Percentiles rank a stretch among this genome's conserved stretches.
phyloP scores from a whole-genome alignment of 2,797 vertebrate species.

The Vespertilio murinus region DNA sequence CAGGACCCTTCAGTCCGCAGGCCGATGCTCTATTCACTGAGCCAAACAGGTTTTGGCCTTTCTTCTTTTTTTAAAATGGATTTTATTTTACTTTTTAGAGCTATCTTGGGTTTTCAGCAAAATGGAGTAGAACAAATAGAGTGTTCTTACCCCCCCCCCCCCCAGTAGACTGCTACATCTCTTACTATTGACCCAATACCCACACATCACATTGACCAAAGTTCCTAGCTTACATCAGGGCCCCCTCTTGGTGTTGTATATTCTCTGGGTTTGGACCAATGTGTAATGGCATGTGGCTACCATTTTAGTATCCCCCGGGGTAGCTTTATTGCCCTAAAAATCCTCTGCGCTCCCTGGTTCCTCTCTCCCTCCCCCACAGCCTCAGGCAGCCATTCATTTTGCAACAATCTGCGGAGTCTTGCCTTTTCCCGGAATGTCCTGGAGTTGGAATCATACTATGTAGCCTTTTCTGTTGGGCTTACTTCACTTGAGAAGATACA shows the following conservation, averaged over 20 bases:
- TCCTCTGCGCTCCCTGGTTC: not conserved
- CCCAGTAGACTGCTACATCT: not conserved
- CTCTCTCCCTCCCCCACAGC: not conserved
- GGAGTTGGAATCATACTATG: not conserved
- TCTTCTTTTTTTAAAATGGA: not conserved
- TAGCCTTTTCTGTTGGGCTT: not conserved
- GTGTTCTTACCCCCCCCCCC: not conserved
- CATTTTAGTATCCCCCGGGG: not conserved
- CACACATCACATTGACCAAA: not conserved
- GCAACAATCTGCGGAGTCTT: not conserved
- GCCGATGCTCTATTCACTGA: too few relatives aligned
- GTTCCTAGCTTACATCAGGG: not conserved
- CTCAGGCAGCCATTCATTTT: not conserved
- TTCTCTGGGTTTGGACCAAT: not conserved
- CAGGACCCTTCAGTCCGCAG: too few relatives aligned
- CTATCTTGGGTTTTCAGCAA: not conserved
- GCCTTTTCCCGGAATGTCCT: not conserved
- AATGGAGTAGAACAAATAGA: not conserved
- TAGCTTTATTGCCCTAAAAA: not conserved
- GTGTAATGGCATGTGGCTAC: not conserved
- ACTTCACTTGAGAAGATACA: not conserved
- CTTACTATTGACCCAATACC: not conserved
- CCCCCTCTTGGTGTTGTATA: not conserved
- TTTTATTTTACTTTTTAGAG: not conserved
- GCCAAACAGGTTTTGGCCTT: too few relatives aligned